Conservation (phyloP, 2,888 invertebrate species). For the Stenoptilia bipunctidactyla region DNA sequence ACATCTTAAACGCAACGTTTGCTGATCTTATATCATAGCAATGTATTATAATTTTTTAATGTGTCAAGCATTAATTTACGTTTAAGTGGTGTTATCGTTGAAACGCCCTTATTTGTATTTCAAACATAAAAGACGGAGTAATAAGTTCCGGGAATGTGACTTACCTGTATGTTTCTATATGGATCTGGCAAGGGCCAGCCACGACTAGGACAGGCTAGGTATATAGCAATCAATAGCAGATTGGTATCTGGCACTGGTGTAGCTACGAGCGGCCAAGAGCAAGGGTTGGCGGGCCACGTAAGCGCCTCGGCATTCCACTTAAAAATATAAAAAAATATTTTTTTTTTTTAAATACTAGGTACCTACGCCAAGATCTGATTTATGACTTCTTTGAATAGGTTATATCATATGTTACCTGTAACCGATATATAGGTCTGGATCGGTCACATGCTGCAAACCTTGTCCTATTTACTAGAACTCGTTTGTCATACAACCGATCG, state of each 20-base stretch:
- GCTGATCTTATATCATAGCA: too few species aligned
- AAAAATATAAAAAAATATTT: too few species aligned
- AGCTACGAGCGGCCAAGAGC: constrained; percentile 49
- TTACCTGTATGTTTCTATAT: constrained; percentile 36
- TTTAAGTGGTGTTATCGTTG: too few species aligned
- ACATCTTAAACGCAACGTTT: too few species aligned
- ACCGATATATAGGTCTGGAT: constrained; percentile 38
- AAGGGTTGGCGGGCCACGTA: constrained; percentile 27
- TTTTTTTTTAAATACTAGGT: too few species aligned
- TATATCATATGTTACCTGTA: constrained; percentile 41
- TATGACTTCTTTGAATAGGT: too few species aligned
- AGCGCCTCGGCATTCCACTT: constrained; percentile 22
- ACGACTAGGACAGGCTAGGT: constrained; percentile 27
- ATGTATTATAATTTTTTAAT: too few species aligned
- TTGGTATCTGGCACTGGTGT: constrained; percentile 47
- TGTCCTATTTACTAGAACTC: constrained; percentile 50
- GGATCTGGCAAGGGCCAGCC: constrained; percentile 34
- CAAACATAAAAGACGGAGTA: too few species aligned
- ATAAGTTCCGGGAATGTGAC: too few species aligned
- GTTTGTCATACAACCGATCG: constrained; percentile 40
- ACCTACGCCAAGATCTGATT: too few species aligned
- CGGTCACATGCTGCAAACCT: constrained; percentile 52
- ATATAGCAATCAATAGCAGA: constrained; percentile 47
- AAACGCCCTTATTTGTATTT: too few species aligned
- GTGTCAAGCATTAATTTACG: too few species aligned